Percentiles rank a stretch among this genome's conserved stretches.
Conservation (phyloP, 2,797 vertebrate genomes). For the Paratrypauchen microcephalus region DNA sequence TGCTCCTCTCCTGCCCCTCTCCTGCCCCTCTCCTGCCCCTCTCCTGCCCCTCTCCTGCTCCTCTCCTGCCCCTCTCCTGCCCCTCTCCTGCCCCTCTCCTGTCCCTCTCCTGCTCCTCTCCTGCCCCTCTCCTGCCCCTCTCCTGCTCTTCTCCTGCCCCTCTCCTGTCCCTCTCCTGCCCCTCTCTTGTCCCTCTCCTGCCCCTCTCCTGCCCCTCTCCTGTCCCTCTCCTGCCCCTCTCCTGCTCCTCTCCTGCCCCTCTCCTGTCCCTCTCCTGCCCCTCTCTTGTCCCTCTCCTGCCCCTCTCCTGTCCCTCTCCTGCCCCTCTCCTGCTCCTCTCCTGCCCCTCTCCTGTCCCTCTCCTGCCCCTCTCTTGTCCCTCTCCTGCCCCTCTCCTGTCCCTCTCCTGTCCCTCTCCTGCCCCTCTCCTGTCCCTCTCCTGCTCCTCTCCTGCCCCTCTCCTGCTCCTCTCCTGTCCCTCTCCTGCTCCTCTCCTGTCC, state of each 20-base stretch:
- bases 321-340: not conserved
- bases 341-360: not conserved
- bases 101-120: not conserved
- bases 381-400: not conserved
- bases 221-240: not conserved
- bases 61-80: no score
- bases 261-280: not conserved
- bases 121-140: no score
- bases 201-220: not conserved
- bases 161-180: not conserved
- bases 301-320: not conserved
- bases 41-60: no score
- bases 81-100: not conserved
- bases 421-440: no score
- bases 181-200: no score
- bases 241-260: not conserved
- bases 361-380: not conserved
- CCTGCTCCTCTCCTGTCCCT: not conserved
- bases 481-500: not conserved
- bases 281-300: not conserved
- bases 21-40: not conserved
- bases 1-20: no score
- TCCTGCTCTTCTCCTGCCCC: not conserved
- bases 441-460: not conserved
- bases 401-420: no score